Conservation (phyloP, 2,888 invertebrate genomes). For the Eumerus sabulonum region DNA sequence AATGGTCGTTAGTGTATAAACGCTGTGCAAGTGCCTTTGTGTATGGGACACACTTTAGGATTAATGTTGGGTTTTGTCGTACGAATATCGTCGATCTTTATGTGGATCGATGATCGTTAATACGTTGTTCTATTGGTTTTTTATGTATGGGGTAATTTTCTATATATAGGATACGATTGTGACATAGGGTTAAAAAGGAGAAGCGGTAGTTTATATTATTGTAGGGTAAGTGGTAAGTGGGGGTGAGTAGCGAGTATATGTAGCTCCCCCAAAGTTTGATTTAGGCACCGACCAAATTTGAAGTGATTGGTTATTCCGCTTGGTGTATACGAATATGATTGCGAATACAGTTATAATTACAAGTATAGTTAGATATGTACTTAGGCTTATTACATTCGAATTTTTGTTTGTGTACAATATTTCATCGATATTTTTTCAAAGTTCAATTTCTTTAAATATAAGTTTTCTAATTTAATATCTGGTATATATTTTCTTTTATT, state of each 20-base stretch:
- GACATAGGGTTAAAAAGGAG: background rate
- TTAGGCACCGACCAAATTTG: slow-evolving; percentile 16
- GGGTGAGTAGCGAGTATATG: too few species aligned
- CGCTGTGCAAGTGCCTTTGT: too few species aligned
- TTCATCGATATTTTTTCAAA: slow-evolving; percentile 7
- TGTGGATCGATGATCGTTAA: too few species aligned
- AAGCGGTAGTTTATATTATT: background rate
- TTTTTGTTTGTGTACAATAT: background rate
- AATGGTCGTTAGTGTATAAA: too few species aligned
- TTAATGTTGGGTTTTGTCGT: too few species aligned
- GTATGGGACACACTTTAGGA: too few species aligned
- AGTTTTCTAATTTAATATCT: background rate
- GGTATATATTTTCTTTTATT: slow-evolving; percentile 10
- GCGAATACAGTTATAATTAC: background rate
- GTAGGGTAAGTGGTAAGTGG: background rate
- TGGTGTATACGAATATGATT: slow-evolving; percentile 1
- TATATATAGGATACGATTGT: too few species aligned
- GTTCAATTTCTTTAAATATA: slow-evolving; percentile 6
- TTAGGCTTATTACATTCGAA: slow-evolving; percentile 10
- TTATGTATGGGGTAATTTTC: too few species aligned
- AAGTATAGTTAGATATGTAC: background rate
- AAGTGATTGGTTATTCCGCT: slow-evolving; percentile 8
- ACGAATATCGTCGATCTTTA: too few species aligned
- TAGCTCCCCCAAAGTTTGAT: slow-evolving; percentile 8
- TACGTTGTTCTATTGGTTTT: too few species aligned